A percentile compares a stretch with the other conserved stretches of the same genome.
These are phyloP conservation scores for Chelonia mydas DNA, from an alignment of 2,797 vertebrate genomes.

Conservation along the genomic window DNA sequence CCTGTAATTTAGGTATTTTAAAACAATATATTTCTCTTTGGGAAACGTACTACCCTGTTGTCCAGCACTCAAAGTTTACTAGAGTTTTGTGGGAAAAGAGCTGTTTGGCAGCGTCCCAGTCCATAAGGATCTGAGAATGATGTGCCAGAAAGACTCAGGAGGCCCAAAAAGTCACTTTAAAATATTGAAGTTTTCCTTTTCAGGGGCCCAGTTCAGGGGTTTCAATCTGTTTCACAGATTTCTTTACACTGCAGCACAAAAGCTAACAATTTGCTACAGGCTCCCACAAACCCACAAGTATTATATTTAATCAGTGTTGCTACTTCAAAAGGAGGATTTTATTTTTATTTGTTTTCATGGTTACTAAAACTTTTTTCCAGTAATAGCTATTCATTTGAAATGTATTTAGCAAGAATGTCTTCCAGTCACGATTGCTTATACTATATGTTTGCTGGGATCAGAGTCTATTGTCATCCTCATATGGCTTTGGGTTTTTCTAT, in stretches of 20 bases:
- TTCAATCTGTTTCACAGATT: slow-evolving; percentile 40
- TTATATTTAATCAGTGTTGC: not conserved
- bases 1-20: slow-evolving; percentile 22
- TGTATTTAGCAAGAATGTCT: not conserved
- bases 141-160: slow-evolving; percentile 62
- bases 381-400: slow-evolving; percentile 20
- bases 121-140: slow-evolving; percentile 75
- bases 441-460: not conserved
- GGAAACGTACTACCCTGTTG: slow-evolving; percentile 55
- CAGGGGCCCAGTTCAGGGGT: slow-evolving; percentile 40
- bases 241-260: not conserved
- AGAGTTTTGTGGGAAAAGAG: slow-evolving; percentile 76
- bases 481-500: slow-evolving; percentile 18
- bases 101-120: slow-evolving; percentile 72
- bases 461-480: slow-evolving; percentile 32
- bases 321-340: not conserved
- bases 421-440: not conserved
- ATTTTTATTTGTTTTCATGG: not conserved
- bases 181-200: slow-evolving; percentile 45
- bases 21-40: slow-evolving; percentile 59
- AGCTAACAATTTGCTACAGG: not conserved
- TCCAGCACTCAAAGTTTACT: slow-evolving; percentile 68
- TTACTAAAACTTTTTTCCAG: not conserved
- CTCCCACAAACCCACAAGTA: not conserved
- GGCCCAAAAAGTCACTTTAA: slow-evolving; percentile 55